Evolutionary conservation across 2,113 vertebrate species (phyloP).

Genomic region (Clupea harengus): DNA sequence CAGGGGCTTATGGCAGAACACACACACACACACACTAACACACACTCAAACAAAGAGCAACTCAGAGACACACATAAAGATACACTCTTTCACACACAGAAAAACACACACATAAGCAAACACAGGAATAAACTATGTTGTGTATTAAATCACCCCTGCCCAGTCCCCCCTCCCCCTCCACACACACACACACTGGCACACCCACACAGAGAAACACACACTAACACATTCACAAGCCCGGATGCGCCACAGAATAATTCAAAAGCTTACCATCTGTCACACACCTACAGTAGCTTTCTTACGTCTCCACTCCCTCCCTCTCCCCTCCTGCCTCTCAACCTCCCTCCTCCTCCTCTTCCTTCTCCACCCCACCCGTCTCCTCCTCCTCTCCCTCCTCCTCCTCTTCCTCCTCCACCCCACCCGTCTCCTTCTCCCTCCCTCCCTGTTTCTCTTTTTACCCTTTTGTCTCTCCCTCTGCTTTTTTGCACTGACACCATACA

Average conservation of each 20-base stretch:
- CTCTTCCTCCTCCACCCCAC: neutral
- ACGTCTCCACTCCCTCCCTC: neutral
- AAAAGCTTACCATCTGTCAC: neutral
- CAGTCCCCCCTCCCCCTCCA: neutral
- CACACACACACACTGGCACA: neutral
- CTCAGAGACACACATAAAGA: neutral
- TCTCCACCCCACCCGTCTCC: neutral
- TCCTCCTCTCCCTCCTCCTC: neutral
- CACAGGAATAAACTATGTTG: no score
- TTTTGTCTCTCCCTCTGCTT: neutral
- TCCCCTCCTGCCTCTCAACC: neutral
- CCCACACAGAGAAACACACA: neutral
- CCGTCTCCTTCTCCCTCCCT: neutral
- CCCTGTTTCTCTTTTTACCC: no score
- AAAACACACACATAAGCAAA: neutral
- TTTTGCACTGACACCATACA: no score
- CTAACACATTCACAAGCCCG: neutral
- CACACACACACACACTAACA: neutral
- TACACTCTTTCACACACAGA: neutral
- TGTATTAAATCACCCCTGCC: no score
- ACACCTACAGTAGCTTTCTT: neutral
- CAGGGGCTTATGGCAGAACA: neutral
- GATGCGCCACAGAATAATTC: neutral
- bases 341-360: neutral
- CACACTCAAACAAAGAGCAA: no score